Conservation (phyloP, 2,888 invertebrate genomes). For the Temnothorax unifasciatus region DNA sequence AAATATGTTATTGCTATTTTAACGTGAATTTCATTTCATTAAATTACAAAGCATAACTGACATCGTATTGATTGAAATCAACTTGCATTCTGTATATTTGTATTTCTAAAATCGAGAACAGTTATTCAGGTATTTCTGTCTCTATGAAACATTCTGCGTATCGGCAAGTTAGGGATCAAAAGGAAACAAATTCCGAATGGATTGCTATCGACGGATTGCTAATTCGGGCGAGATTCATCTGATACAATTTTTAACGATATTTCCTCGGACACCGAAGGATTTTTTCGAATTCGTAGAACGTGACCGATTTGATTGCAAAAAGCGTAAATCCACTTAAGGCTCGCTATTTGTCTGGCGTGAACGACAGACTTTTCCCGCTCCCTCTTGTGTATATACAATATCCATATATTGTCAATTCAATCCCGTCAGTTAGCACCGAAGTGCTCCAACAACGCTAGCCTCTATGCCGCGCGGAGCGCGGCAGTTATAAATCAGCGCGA, state of each 20-base stretch:
- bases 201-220: conserved; percentile 4
- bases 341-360: conserved; percentile 15
- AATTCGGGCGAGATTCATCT: conserved; percentile 21
- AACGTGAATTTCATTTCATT: background rate
- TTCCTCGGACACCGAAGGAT: background rate
- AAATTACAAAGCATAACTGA: background rate
- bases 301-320: conserved; percentile 39
- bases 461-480: conserved; percentile 18
- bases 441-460: conserved; percentile 33
- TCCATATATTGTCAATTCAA: conserved; percentile 70
- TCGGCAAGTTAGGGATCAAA: background rate
- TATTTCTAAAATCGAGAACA: background rate
- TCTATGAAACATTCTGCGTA: background rate
- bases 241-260: conserved; percentile 17
- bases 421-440: conserved; percentile 66
- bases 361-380: conserved; percentile 7
- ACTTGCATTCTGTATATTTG: background rate
- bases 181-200: background rate
- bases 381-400: conserved; percentile 5
- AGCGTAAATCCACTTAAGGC: conserved; percentile 40
- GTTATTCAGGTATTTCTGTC: background rate
- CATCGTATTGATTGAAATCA: background rate
- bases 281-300: conserved; percentile 30
- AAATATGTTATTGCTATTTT: conserved; percentile 14
- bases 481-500: conserved; percentile 70